These are phyloP conservation scores for Chiropotes sagulatus DNA, from an alignment of 2,797 vertebrate species.

Conservation along the genomic window DNA sequence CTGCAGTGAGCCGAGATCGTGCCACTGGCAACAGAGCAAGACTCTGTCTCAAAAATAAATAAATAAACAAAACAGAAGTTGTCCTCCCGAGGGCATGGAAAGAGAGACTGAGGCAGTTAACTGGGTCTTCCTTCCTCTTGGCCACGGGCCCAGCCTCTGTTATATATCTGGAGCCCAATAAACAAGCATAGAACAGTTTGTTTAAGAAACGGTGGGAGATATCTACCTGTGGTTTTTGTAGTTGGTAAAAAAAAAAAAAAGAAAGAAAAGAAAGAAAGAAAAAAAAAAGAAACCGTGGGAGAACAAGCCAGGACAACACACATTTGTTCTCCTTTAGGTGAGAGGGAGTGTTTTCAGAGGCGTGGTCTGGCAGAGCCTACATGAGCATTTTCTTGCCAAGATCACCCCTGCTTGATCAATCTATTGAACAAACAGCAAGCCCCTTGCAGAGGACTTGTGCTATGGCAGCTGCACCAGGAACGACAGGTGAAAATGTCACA, in stretches of 20 bases:
- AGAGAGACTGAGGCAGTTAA: not conserved
- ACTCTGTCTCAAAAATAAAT: no score
- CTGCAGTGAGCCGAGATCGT: not conserved
- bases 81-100: not conserved
- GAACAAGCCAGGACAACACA: not conserved
- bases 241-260: no score
- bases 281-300: not conserved
- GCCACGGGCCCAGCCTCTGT: not conserved
- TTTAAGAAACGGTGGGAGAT: not conserved
- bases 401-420: accelerated
- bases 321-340: not conserved
- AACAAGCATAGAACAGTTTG: not conserved
- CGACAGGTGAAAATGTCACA: not conserved
- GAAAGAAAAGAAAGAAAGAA: no score
- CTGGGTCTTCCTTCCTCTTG: not conserved
- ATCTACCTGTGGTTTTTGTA: no score
- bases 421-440: not conserved
- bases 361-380: accelerated
- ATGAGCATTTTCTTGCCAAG: not conserved
- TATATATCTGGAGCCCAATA: not conserved
- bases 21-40: not conserved
- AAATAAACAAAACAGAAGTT: not conserved
- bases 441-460: not conserved
- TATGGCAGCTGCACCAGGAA: not conserved
- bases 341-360: not conserved